Percentiles rank a stretch among this genome's conserved stretches.
Evolutionary conservation across 2,797 vertebrate species (phyloP).

Genomic region (Chloroceryle inda): DNA sequence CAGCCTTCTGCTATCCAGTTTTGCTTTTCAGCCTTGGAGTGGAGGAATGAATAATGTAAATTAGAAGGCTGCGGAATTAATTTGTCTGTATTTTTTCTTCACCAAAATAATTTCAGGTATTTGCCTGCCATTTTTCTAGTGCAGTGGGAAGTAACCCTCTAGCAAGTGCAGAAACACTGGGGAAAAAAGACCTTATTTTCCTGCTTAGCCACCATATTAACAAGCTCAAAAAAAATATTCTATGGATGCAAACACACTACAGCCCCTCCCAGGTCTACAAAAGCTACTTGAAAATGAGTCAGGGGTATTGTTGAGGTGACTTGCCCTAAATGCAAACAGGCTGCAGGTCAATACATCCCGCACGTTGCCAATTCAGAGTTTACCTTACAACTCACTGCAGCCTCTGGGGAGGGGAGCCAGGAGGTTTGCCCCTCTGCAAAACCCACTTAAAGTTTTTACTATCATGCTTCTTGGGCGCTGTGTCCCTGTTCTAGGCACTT

Average conservation of each 20-base stretch:
- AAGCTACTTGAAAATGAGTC: neutral
- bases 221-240: neutral
- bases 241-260: neutral
- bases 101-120: neutral
- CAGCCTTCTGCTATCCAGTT: neutral
- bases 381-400: constrained; percentile 28
- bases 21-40: neutral
- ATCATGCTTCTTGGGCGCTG: neutral
- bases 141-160: neutral
- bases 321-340: neutral
- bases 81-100: neutral
- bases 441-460: neutral
- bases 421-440: constrained; percentile 1
- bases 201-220: neutral
- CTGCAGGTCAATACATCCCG: neutral
- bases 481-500: neutral
- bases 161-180: neutral
- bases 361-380: neutral
- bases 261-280: neutral
- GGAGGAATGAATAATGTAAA: neutral
- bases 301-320: neutral
- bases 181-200: neutral
- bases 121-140: neutral
- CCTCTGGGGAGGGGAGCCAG: neutral
- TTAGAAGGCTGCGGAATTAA: neutral